Conservation (phyloP, 2,113 vertebrate species). For the Arizona elegans region DNA sequence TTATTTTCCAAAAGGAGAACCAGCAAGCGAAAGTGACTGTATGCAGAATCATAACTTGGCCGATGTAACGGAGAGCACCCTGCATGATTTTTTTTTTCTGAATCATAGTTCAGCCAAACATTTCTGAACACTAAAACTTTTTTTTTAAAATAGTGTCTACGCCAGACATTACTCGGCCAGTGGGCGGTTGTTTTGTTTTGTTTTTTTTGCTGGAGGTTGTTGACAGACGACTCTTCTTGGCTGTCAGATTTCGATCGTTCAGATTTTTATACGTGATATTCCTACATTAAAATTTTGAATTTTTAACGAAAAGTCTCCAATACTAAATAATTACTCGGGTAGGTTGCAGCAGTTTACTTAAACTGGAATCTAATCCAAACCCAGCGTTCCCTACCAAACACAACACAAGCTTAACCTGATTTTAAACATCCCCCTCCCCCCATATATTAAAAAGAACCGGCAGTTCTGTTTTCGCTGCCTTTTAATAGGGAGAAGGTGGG, state of each 20-base stretch:
- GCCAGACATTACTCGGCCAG: neutral
- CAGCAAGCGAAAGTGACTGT: neutral
- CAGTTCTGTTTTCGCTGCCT: neutral
- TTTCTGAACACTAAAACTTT: neutral
- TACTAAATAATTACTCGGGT: neutral
- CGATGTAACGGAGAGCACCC: neutral
- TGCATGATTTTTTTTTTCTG: neutral
- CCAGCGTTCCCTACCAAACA: neutral
- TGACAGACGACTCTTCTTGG: neutral
- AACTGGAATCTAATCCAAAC: neutral
- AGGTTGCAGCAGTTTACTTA: neutral
- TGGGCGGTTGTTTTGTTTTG: neutral
- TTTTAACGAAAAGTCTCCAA: neutral
- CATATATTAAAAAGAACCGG: neutral
- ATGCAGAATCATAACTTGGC: neutral
- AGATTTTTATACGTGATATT: neutral
- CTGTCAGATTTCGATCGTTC: neutral
- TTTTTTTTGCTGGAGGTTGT: neutral
- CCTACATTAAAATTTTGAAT: neutral
- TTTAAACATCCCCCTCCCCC: neutral
- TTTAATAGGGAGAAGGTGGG: slow-evolving; percentile 22
- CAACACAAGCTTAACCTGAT: no score
- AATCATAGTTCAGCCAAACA: neutral
- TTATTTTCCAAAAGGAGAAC: neutral
- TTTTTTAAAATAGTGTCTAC: neutral